A percentile compares a stretch with the other conserved stretches of the same genome.
These are phyloP conservation scores for Drosophila asahinai DNA, from an alignment of 1,140 invertebrate species.

Conservation along the genomic window DNA sequence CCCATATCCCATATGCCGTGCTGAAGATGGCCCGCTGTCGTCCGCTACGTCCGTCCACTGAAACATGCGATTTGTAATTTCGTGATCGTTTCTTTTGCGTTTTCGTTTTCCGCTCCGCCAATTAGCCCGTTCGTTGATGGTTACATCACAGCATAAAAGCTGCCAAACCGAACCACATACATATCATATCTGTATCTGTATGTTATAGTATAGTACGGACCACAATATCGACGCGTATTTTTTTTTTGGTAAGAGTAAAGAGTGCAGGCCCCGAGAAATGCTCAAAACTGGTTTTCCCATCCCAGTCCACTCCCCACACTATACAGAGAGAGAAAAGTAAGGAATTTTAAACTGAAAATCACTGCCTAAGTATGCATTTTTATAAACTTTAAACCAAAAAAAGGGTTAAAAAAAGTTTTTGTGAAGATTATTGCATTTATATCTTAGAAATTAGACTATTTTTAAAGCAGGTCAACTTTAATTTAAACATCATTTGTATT, in stretches of 20 bases:
- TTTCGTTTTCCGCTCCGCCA: conserved; percentile 73
- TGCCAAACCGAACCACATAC: conserved; percentile 59
- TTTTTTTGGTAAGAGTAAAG: conserved; percentile 31
- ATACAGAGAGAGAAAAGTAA: conserved; percentile 9
- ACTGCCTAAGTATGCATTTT: too few relatives aligned
- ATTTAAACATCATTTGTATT: too few relatives aligned
- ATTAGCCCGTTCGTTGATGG: conserved; percentile 55
- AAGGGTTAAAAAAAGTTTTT: too few relatives aligned
- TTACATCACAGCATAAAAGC: conserved; percentile 74
- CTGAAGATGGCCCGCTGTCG: conserved; percentile 32
- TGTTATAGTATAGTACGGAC: conserved; percentile 22
- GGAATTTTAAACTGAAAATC: background rate
- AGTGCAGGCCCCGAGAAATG: conserved; percentile 44
- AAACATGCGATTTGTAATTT: conserved; percentile 69
- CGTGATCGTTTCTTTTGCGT: conserved; percentile 57
- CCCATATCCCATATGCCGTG: conserved; percentile 20
- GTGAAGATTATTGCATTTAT: too few relatives aligned
- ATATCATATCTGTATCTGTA: conserved; percentile 5
- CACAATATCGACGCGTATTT: conserved; percentile 15
- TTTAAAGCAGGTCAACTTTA: too few relatives aligned
- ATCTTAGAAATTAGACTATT: too few relatives aligned
- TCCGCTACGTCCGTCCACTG: conserved; percentile 4
- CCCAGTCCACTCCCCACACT: conserved; percentile 33
- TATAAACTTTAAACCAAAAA: too few relatives aligned
- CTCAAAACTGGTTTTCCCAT: conserved; percentile 58